A percentile compares a stretch with the other conserved stretches of the same genome.
These are phyloP conservation scores for cat (Felis catus) DNA, from an alignment of 2,113 vertebrate genomes.

Conservation along the genomic window DNA sequence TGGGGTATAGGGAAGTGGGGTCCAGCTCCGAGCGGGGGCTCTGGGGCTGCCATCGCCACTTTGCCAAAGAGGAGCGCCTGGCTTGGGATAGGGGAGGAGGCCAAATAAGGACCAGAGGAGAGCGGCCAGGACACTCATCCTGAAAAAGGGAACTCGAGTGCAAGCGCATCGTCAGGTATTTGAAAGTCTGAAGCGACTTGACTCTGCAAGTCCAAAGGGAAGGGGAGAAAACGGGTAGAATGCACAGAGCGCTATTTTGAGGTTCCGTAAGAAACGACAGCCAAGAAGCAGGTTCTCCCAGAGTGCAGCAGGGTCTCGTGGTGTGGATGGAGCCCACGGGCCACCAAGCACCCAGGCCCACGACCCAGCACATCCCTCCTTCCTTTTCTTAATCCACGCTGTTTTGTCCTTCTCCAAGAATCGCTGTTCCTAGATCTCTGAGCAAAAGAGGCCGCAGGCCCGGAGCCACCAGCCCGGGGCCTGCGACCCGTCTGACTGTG, in stretches of 20 bases:
- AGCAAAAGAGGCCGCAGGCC: neutral
- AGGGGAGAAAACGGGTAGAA: rapidly evolving
- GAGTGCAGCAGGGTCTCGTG: neutral
- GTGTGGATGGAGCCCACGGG: rapidly evolving
- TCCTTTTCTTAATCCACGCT: no score
- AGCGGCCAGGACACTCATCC: neutral
- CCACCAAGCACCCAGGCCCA: neutral
- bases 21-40: neutral
- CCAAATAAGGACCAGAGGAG: neutral
- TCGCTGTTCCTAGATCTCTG: rapidly evolving
- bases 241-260: rapidly evolving
- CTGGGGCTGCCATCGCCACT: rapidly evolving
- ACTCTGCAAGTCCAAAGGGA: neutral
- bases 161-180: rapidly evolving
- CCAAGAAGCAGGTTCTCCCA: neutral
- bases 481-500: rapidly evolving
- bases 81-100: no score
- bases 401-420: neutral
- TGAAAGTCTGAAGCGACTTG: neutral
- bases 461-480: rapidly evolving
- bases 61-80: no score
- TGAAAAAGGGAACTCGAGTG: neutral
- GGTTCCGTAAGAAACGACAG: neutral
- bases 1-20: neutral
- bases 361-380: neutral